These are phyloP conservation scores for Achlya flavicornis DNA, from an alignment of 2,888 invertebrate species.

Conservation along the genomic window DNA sequence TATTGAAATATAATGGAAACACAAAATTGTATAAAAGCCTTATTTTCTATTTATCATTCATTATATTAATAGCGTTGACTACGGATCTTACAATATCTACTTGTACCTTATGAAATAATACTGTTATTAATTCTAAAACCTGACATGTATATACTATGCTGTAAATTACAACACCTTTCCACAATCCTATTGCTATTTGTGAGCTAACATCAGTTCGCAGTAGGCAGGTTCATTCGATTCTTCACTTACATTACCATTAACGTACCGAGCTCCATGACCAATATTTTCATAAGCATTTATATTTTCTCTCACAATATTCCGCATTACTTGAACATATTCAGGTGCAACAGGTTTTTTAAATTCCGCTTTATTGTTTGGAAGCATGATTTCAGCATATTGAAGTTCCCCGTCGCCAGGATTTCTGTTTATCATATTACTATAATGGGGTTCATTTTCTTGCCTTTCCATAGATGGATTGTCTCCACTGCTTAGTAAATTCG, in stretches of 20 bases:
- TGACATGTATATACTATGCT: no score
- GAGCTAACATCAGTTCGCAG: background rate
- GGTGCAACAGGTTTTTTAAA: no score
- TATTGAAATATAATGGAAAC: no score
- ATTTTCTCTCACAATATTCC: background rate
- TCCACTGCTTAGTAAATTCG: background rate
- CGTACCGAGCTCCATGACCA: background rate
- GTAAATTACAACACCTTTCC: no score
- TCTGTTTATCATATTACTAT: background rate
- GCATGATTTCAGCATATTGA: background rate
- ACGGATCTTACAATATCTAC: no score
- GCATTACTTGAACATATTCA: no score
- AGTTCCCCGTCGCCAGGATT: background rate
- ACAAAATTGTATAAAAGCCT: no score
- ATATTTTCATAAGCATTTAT: background rate
- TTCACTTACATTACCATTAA: background rate
- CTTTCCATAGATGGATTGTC: background rate
- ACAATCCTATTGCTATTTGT: background rate
- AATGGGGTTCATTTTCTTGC: background rate
- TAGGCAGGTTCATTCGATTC: background rate
- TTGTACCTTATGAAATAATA: no score
- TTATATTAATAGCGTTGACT: no score
- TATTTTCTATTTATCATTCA: no score
- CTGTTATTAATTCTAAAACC: no score
- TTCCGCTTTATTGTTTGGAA: background rate